Percentiles rank a stretch among this genome's conserved stretches.
Conservation (phyloP, 2,888 invertebrate genomes). For the Parasteatoda lunata region DNA sequence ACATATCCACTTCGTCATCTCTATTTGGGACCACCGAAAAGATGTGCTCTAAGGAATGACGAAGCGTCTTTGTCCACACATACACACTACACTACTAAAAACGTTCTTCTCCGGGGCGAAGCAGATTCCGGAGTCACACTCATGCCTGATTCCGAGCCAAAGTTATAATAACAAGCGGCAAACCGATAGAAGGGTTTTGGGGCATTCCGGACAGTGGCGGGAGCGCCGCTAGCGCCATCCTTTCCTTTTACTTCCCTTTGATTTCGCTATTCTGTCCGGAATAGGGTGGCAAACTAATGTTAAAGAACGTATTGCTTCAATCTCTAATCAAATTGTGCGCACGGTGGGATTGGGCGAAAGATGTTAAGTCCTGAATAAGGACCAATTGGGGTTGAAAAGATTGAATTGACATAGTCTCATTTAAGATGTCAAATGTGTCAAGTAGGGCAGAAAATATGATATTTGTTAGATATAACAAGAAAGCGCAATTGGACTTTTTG, state of each 20-base stretch:
- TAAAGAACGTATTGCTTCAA: not conserved
- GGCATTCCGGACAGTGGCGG: not conserved
- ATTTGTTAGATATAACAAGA: not conserved
- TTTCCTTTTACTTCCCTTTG: not conserved
- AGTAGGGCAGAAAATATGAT: too few species aligned
- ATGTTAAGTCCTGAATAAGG: not conserved
- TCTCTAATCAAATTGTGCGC: not conserved
- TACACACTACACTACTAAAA: not conserved
- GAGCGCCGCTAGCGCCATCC: conserved; percentile 1
- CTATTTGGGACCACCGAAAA: not conserved
- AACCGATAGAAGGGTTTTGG: not conserved
- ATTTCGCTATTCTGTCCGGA: not conserved
- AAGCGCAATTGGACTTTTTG: not conserved
- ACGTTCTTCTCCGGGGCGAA: not conserved
- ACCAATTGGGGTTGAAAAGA: not conserved
- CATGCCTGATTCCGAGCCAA: conserved; percentile 2
- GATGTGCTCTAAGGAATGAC: not conserved
- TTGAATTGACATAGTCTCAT: not conserved
- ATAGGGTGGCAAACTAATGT: not conserved
- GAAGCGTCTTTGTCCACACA: not conserved
- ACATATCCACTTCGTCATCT: conserved; percentile 19
- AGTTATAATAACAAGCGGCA: conserved; percentile 27
- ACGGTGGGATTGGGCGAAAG: not conserved
- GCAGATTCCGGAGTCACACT: conserved; percentile 4
- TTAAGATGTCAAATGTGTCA: not conserved